A percentile compares a stretch with the other conserved stretches of the same genome.
phyloP scores from a whole-genome alignment of 1,140 invertebrate species.

The Bombus polaris region DNA sequence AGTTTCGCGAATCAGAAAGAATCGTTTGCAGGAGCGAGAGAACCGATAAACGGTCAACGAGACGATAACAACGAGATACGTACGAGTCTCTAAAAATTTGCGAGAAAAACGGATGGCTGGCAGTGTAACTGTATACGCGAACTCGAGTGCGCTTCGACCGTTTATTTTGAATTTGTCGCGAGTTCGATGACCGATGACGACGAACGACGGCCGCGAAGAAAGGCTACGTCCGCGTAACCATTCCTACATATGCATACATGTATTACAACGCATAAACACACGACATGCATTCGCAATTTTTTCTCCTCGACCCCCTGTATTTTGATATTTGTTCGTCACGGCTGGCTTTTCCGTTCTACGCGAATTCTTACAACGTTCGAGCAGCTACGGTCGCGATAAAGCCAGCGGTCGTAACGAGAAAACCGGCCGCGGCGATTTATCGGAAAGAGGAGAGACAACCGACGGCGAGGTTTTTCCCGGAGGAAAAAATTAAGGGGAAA shows the following conservation, averaged over 20 bases:
- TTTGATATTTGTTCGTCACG: not conserved
- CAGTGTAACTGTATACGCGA: conserved; percentile 29
- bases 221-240: conserved; percentile 13
- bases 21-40: too few species aligned
- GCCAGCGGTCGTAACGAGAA: not conserved
- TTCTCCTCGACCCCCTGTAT: not conserved
- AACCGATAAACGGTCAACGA: too few species aligned
- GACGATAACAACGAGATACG: not conserved
- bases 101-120: not conserved
- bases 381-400: not conserved
- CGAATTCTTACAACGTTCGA: not conserved
- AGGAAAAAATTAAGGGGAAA: not conserved
- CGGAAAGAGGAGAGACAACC: not conserved
- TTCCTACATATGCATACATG: conserved; percentile 7
- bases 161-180: conserved; percentile 77
- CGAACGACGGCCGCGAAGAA: conserved; percentile 42
- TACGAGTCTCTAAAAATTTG: not conserved
- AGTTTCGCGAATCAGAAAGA: accelerated
- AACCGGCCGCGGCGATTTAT: not conserved
- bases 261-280: conserved; percentile 16
- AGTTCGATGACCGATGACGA: conserved; percentile 77
- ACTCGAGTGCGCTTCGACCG: conserved; percentile 66
- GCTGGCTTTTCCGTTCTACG: not conserved
- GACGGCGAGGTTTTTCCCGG: not conserved
- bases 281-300: conserved; percentile 6